These are phyloP conservation scores for Lasius fuliginosus DNA, from an alignment of 2,888 invertebrate genomes.

Conservation along the genomic window DNA sequence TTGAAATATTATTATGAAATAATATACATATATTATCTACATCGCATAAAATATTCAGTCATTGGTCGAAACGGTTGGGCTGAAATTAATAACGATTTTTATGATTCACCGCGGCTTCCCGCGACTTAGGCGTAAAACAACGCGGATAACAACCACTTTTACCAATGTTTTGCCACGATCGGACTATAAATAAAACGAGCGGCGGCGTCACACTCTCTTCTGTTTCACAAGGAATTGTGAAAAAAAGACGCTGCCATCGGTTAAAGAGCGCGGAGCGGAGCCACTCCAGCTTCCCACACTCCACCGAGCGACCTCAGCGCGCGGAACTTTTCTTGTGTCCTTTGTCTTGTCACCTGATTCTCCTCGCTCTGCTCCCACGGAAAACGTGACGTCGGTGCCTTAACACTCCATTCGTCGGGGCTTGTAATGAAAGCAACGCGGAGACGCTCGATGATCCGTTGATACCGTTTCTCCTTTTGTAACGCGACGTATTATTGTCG, in stretches of 20 bases:
- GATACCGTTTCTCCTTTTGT: slow-evolving; percentile 24
- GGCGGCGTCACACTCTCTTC: slow-evolving; percentile 51
- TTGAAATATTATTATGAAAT: neutral
- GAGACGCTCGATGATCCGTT: slow-evolving; percentile 13
- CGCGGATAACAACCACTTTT: slow-evolving; percentile 56
- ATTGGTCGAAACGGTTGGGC: neutral
- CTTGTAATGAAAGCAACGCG: slow-evolving; percentile 17
- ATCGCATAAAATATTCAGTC: neutral
- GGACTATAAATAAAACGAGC: slow-evolving; percentile 36
- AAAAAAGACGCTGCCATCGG: slow-evolving; percentile 52
- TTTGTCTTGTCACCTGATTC: slow-evolving; percentile 79
- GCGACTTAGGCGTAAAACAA: slow-evolving; percentile 16
- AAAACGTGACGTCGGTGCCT: slow-evolving; percentile 73
- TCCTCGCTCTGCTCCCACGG: slow-evolving; percentile 78
- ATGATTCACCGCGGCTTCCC: neutral
- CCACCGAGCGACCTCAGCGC: slow-evolving; percentile 71
- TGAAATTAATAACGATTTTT: slow-evolving; percentile 7
- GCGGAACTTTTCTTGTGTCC: slow-evolving; percentile 75
- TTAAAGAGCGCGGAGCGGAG: slow-evolving; percentile 59
- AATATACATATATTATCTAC: neutral
- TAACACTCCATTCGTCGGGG: slow-evolving; percentile 41
- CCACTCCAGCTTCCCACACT: slow-evolving; percentile 78
- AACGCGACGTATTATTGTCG: slow-evolving; percentile 2
- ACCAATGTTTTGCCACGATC: slow-evolving; percentile 51
- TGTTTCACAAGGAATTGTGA: slow-evolving; percentile 53